A percentile compares a stretch with the other conserved stretches of the same genome.
These are phyloP conservation scores for Pinna nobilis DNA, from an alignment of 1,140 invertebrate species.

Conservation along the genomic window DNA sequence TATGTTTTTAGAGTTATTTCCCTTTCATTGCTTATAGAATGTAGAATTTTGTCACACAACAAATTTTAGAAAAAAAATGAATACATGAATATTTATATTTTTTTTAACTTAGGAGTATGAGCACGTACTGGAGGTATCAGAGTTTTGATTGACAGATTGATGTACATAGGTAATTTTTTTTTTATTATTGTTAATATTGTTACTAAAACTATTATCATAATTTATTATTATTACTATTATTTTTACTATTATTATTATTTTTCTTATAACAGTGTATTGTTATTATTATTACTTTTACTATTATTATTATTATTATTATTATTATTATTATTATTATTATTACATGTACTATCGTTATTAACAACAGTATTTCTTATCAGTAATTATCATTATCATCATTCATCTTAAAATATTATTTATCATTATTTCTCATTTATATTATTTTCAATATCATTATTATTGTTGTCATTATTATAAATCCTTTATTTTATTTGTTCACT, in stretches of 20 bases:
- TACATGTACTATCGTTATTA: no score
- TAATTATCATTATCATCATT: no score
- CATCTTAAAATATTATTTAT: no score
- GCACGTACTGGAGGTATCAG: conserved; percentile 37
- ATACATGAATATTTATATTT: neutral
- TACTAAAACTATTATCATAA: conserved; percentile 1
- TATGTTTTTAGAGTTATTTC: neutral
- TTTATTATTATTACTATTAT: neutral
- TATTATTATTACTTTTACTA: neutral
- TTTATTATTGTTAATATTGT: neutral
- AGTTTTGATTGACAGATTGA: conserved; percentile 29
- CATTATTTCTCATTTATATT: no score
- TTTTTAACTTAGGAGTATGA: conserved; percentile 41
- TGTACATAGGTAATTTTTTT: conserved; percentile 7
- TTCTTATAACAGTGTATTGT: neutral
- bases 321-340: no score
- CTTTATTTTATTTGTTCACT: no score
- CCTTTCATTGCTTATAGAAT: neutral
- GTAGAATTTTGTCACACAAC: neutral
- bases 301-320: neutral
- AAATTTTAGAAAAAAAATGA: neutral
- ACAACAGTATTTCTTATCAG: no score
- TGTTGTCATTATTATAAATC: no score
- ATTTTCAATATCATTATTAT: no score
- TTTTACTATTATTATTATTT: neutral